phyloP scores from a whole-genome alignment of 1,140 invertebrate species.

The Druon quercuslanigerum region DNA sequence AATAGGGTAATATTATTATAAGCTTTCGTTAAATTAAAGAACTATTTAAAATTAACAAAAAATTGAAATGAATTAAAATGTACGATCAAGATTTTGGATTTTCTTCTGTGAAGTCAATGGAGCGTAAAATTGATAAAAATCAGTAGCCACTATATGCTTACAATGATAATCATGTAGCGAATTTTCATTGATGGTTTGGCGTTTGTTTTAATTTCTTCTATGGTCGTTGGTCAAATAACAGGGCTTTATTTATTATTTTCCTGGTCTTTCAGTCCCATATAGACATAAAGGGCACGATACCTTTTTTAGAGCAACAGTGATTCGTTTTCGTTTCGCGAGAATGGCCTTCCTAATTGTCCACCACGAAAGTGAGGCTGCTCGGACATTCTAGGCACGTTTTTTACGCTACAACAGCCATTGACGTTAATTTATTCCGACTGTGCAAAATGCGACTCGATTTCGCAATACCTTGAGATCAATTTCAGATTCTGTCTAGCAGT shows the following conservation, averaged over 20 bases:
- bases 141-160: background rate
- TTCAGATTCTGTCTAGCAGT: background rate
- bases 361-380: conserved; percentile 2
- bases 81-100: background rate
- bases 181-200: conserved; percentile 18
- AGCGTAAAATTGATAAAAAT: conserved; percentile 5
- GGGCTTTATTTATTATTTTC: conserved; percentile 25
- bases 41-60: background rate
- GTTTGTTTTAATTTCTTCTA: conserved; percentile 26
- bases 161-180: background rate
- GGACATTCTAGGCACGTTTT: background rate
- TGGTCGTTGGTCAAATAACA: background rate
- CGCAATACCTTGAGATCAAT: background rate
- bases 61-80: background rate
- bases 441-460: conserved; percentile 16
- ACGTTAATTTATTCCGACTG: conserved; percentile 23
- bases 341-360: conserved; percentile 20
- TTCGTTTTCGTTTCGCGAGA: conserved; percentile 15
- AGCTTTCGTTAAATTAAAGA: no score
- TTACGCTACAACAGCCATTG: conserved; percentile 13
- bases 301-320: background rate
- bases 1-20: no score
- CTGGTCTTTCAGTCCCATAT: conserved; percentile 6
- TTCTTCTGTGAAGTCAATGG: background rate
- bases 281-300: background rate